Base-by-base conservation (phyloP, 2,113 vertebrate species). In the Perca fluviatilis region DNA sequence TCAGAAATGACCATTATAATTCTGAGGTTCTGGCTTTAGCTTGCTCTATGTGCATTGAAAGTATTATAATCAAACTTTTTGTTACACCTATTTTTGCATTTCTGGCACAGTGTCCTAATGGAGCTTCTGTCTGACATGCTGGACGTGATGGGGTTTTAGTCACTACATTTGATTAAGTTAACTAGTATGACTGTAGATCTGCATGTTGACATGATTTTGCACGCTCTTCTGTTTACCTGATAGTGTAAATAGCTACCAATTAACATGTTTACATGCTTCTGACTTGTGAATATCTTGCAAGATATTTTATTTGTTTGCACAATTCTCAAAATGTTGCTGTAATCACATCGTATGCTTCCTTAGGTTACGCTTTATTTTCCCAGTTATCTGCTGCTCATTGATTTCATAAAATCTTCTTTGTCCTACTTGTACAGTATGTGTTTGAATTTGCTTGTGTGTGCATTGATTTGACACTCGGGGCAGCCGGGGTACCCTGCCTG, bases 401-500 rank as follows among this genome's bases (percentile, higher is more conserved):
- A 18, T 23, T 40, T 33, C 33, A 12, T 18, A 40, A 30, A 40
- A 25, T 40, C 27, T 16, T 13, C 0, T 3, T 5, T 51, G 40
- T 46, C 53, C 47, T 40, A 10, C 18, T 23, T 62, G n/a, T 70
- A 27, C 27, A 27, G 27, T 27, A 10, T 33, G 46, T 30, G 64
- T 21, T 40, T 46, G 36, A 7, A 25, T 21, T 18, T 13, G 67
- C 33, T 47, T 8, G 67, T 47, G 21, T 10, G 33, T 5, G 1
- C 18, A 21, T 60, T 49, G 64, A 90, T 61, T 40, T 73, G 65
- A 74, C 76, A 63, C 43, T 49, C 43, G 3, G 67, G 27, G 54
- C 50, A 65, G 74, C 76, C 46, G 56, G 74, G 67, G 73, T 71
- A 47, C 56, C 78, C 72, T 74, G 74, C 83, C 74, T 82, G 64